A percentile compares a stretch with the other conserved stretches of the same genome.
Conservation (phyloP, 2,888 invertebrate genomes). For the Anoncus sp. region DNA sequence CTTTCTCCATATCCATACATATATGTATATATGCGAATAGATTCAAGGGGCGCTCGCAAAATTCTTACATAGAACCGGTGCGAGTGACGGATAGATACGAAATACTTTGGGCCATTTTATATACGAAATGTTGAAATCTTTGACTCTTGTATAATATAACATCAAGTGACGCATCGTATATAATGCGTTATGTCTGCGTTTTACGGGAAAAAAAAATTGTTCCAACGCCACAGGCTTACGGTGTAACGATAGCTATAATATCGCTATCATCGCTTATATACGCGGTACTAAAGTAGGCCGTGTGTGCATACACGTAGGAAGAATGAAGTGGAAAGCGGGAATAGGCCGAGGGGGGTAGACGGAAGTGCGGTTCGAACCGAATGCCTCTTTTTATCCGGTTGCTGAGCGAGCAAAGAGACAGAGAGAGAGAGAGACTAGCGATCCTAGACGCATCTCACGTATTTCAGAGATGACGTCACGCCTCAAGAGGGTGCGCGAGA, state of each 20-base stretch:
- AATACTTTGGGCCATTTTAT: neutral
- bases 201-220: neutral
- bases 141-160: neutral
- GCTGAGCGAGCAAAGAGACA: slow-evolving; percentile 48
- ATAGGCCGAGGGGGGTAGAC: slow-evolving; percentile 1
- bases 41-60: neutral
- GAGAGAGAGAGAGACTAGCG: slow-evolving; percentile 28
- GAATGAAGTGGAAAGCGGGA: slow-evolving; percentile 12
- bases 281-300: neutral
- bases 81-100: neutral
- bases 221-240: slow-evolving; percentile 6
- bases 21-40: neutral
- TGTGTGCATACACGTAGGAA: neutral
- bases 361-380: slow-evolving; percentile 34
- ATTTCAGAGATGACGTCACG: slow-evolving; percentile 82
- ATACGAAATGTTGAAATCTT: neutral
- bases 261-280: neutral
- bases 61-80: slow-evolving; percentile 3
- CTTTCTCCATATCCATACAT: slow-evolving; percentile 21
- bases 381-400: slow-evolving; percentile 48
- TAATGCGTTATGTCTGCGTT: neutral
- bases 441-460: slow-evolving; percentile 78
- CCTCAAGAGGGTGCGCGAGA: slow-evolving; percentile 78
- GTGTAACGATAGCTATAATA: slow-evolving; percentile 9
- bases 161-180: neutral